These are phyloP conservation scores for Clarias batrachus DNA, from an alignment of 2,113 vertebrate species.

Conservation along the genomic window DNA sequence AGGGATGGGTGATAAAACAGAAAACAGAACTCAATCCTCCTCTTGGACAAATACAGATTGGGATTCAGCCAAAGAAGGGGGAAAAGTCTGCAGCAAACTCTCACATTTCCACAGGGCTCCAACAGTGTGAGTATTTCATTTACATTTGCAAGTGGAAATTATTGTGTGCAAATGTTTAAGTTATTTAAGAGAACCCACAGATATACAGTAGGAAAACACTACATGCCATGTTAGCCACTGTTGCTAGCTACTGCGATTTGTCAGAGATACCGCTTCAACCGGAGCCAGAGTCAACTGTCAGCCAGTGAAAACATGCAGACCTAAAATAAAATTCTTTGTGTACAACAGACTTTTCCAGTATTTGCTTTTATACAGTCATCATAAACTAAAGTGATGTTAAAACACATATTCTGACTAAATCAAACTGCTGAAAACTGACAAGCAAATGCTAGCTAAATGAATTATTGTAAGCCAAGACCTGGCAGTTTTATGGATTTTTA, in stretches of 20 bases:
- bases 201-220: not conserved
- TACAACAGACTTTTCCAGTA: not conserved
- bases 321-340: not conserved
- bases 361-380: not conserved
- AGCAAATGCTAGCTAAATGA: not conserved
- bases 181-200: constrained; percentile 8
- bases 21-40: not conserved
- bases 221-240: not conserved
- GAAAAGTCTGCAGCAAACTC: not conserved
- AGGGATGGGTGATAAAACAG: not conserved
- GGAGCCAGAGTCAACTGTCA: not conserved
- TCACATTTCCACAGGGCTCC: not conserved
- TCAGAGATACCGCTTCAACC: not conserved
- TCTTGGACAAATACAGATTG: not conserved
- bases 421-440: not conserved
- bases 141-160: not conserved
- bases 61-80: not conserved
- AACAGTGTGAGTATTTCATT: not conserved
- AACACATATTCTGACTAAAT: not conserved
- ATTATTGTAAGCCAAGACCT: not conserved
- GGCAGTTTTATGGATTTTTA: not conserved
- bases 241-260: not conserved
- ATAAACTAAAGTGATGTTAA: not conserved
- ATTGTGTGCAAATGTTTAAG: constrained; percentile 1
- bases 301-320: not conserved